phyloP scores from a whole-genome alignment of 1,140 invertebrate genomes.

The Drosophila athabasca region DNA sequence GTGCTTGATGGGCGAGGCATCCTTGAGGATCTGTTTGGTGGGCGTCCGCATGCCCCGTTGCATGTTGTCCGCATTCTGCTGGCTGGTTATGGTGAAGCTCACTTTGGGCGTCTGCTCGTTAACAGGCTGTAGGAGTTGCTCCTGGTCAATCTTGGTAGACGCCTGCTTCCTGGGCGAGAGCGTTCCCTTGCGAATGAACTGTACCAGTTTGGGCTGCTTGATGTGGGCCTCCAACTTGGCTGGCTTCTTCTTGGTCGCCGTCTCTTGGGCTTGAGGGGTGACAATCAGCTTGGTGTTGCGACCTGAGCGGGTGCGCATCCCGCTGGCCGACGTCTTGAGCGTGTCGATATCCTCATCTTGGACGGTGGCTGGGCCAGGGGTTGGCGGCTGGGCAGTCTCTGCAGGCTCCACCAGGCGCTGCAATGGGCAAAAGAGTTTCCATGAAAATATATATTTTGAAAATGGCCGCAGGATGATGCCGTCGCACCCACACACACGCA shows the following conservation, averaged over 20 bases:
- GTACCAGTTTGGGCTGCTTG: slow-evolving; percentile 77
- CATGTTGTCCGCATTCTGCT: slow-evolving; percentile 64
- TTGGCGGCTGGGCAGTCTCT: slow-evolving; percentile 37
- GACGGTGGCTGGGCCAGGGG: slow-evolving; percentile 14
- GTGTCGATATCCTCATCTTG: slow-evolving; percentile 69
- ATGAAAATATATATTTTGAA: slow-evolving; percentile 9
- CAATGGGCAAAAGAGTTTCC: slow-evolving; percentile 10
- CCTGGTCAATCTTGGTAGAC: slow-evolving; percentile 34
- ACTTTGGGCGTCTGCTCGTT: slow-evolving; percentile 66
- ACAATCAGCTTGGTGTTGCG: slow-evolving; percentile 73
- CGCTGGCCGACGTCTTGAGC: slow-evolving; percentile 53
- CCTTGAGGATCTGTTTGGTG: slow-evolving; percentile 79
- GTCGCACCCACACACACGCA: slow-evolving; percentile 14
- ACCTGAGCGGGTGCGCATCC: slow-evolving; percentile 74
- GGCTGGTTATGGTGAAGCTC: slow-evolving; percentile 37
- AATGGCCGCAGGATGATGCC: slow-evolving; percentile 49
- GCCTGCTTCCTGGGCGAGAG: slow-evolving; percentile 72
- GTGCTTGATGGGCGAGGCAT: slow-evolving; percentile 65
- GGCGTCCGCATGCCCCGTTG: slow-evolving; percentile 74
- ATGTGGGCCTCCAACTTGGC: slow-evolving; percentile 57
- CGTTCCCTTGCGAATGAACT: slow-evolving; percentile 75
- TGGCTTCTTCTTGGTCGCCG: slow-evolving; percentile 46
- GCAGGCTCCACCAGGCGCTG: slow-evolving; percentile 65
- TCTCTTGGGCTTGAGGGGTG: slow-evolving; percentile 33
- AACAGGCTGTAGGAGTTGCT: slow-evolving; percentile 22